Evolutionary conservation across 2,888 invertebrate genomes (phyloP), one percentile per base, ranked within the genome.

Genomic region (Spatulosminthurus flaviceps): DNA sequence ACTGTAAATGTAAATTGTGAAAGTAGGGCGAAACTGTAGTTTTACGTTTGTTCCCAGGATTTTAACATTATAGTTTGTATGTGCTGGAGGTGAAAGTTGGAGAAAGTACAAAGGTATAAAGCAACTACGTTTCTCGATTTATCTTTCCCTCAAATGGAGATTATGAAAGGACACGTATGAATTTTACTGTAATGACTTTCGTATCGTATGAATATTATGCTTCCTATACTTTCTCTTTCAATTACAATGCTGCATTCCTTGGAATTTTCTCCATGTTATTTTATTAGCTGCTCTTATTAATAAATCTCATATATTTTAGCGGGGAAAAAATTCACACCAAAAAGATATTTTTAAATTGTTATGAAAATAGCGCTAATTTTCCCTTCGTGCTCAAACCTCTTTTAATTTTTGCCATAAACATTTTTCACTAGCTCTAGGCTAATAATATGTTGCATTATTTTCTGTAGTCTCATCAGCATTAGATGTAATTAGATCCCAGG

Each of bases 381-480:
- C 9, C 51, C 16, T 51, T n/a, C 51, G 51, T 19, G 5, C 19
- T 19, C n/a, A 19, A 5, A 11, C 51, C 51, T 51, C 7, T 51
- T 51, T 51, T 16, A 19, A 13, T 51, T 13, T 16, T 51, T 51
- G 51, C 51, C 51, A n/a, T n/a, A n/a, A n/a, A n/a, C n/a, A n/a
- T n/a, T n/a, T n/a, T n/a, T 51, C 9, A 4, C 51, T 16, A 2
- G 51, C 51, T 51, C 51, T 34, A n/a, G n/a, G n/a, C 51, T 51
- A 4, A 13, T 51, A 51, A 51, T 51, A 16, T 13, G 51, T n/a
- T 64, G 64, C 64, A 64, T 24, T n/a, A n/a, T n/a, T 64, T 64
- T 26, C 64, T 64, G 64, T 24, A 64, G 64, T 24, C 11, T 64
- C 64, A 64, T 64, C 24, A 64, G 64, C 64, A 5, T 64, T 22